Conservation (phyloP, 2,113 vertebrate species). For the Plotosus lineatus region DNA sequence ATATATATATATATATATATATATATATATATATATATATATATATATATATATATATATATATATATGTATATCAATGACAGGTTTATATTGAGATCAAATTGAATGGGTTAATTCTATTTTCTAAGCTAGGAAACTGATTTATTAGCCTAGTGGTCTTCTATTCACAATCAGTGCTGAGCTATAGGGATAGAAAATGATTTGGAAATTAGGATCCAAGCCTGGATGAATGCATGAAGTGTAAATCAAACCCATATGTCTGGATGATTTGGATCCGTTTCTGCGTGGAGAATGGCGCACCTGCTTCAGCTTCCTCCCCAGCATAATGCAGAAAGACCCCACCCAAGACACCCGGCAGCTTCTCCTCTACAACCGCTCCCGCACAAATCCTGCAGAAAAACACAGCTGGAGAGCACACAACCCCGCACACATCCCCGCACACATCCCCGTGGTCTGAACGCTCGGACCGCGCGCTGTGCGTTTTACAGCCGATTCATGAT, state of each 20-base stretch:
- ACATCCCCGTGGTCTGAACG: not conserved
- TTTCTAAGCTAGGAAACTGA: not conserved
- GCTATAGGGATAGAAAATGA: not conserved
- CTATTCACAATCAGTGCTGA: not conserved
- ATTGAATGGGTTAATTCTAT: not conserved
- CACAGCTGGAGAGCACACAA: not conserved
- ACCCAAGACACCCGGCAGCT: slow-evolving; percentile 72
- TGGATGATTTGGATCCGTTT: not conserved
- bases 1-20: too few relatives aligned
- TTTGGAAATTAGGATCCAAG: not conserved
- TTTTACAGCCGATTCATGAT: not conserved
- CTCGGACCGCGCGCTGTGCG: not conserved
- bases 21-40: too few relatives aligned
- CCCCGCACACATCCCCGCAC: too few relatives aligned
- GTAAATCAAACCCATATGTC: too few relatives aligned
- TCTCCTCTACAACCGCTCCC: slow-evolving; percentile 3
- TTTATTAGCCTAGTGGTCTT: not conserved
- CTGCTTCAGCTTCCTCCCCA: slow-evolving; percentile 63
- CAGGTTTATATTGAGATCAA: not conserved
- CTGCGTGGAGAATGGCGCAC: slow-evolving; percentile 52
- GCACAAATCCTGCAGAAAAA: slow-evolving; percentile 5
- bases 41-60: too few relatives aligned
- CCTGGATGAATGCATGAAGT: too few relatives aligned
- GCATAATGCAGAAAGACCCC: slow-evolving; percentile 83
- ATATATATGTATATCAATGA: not conserved